Base-by-base conservation (phyloP, 2,113 vertebrate species). In the Cynoglossus semilaevis region DNA sequence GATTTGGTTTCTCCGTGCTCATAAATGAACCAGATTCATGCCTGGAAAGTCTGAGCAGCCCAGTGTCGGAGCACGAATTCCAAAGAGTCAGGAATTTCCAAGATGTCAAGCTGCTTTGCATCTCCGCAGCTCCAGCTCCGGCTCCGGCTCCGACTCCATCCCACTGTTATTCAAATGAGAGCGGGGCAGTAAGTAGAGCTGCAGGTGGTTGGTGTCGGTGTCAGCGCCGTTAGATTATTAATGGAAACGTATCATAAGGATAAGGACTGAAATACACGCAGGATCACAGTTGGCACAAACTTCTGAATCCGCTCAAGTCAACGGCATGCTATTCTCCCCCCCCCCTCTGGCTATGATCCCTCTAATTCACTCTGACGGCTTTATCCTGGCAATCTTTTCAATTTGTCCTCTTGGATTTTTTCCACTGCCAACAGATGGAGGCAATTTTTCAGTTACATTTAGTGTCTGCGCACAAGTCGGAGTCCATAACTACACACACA, bases 321-420 rank as follows among this genome's bases (percentile, higher is more conserved):
- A 71, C 65, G 59, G 53, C 57, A 36, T 55, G 62, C 59, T n/a
- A n/a, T n/a, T n/a, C n/a, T 44, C 45, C 19, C 37, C 29, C 60
- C 75, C 34, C 60, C 75, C 77, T 68, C 29, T 16, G 72, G 76
- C 78, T 34, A 61, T 0, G 4, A 37, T 40, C 38, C 18, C 44
- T 41, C 80, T 83, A 85, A 89, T 84, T 83, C 79, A 58, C 65
- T 53, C 58, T 69, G 87, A 83, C 69, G 57, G 71, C 68, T 87
- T 88, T 84, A 89, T 86, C 83, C 83, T 63, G n/a, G 60, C 77
- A 85, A 88, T 88, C 79, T 88, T 85, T 84, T 86, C 83, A 88
- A 85, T 86, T 87, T 79, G 83, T 88, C 81, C 77, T 64, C 70
- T 80, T 65, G 3, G 52, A 77, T 83, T 75, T 74, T 73, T 76